Conservation (phyloP, 1,140 invertebrate species). For the Catajapyx aquilonaris region DNA sequence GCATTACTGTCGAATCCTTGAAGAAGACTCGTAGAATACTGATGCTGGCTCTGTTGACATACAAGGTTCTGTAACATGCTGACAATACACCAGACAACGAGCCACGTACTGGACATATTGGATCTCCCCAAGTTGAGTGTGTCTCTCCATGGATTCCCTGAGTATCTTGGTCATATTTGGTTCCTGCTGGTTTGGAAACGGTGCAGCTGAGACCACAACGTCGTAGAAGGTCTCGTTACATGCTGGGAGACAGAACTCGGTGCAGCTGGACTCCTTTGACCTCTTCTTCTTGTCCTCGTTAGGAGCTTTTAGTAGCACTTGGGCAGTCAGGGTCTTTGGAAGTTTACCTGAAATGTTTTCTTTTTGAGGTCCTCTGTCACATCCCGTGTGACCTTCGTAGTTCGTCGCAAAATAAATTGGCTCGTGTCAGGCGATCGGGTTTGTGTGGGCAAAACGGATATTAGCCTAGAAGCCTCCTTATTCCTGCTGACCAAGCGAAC, state of each 20-base stretch:
- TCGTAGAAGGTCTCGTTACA: slow-evolving; percentile 13
- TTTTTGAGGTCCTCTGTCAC: not conserved
- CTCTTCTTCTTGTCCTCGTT: slow-evolving; percentile 7
- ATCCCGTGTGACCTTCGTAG: not conserved
- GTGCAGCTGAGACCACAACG: slow-evolving; percentile 9
- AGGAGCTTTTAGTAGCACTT: not conserved
- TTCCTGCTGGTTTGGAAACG: slow-evolving; percentile 11
- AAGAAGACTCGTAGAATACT: slow-evolving; percentile 12
- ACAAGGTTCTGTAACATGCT: not conserved
- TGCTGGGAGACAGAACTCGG: slow-evolving; percentile 10
- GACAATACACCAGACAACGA: not conserved
- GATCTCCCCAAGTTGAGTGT: slow-evolving; percentile 10
- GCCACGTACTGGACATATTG: slow-evolving; percentile 10
- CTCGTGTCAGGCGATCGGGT: too few species aligned
- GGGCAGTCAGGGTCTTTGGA: slow-evolving; percentile 5
- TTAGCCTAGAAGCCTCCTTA: too few species aligned
- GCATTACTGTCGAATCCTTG: slow-evolving; percentile 11
- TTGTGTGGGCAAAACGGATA: too few species aligned
- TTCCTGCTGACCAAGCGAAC: too few species aligned
- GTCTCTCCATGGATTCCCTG: slow-evolving; percentile 9
- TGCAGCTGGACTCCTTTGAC: slow-evolving; percentile 9
- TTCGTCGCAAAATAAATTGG: not conserved
- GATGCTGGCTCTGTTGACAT: slow-evolving; percentile 9
- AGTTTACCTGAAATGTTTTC: slow-evolving; percentile 2
- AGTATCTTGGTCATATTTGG: slow-evolving; percentile 13